Evolutionary conservation across 2,888 invertebrate genomes (phyloP).

Genomic region (Diabrotica balteata): DNA sequence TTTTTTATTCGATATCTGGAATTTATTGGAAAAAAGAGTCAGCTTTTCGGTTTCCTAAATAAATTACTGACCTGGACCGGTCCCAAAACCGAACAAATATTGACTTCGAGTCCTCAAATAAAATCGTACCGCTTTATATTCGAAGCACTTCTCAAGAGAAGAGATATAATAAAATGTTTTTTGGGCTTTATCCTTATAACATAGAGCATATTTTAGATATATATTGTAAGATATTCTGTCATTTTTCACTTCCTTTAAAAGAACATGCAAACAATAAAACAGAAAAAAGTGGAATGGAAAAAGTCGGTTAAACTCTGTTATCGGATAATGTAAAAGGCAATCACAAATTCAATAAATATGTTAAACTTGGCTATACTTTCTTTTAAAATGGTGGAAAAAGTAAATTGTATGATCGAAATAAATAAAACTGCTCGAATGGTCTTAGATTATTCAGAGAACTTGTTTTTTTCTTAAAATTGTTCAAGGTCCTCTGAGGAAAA

Average conservation of each 20-base stretch:
- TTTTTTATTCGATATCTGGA: constrained; percentile 10
- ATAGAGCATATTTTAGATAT: constrained; percentile 15
- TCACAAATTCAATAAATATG: too few relatives aligned
- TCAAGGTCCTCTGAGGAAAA: too few relatives aligned
- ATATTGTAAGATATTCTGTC: constrained; percentile 13
- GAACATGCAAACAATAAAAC: constrained; percentile 2
- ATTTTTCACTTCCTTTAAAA: constrained; percentile 9
- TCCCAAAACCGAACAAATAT: constrained; percentile 14
- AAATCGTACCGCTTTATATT: constrained; percentile 21
- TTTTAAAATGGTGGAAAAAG: too few relatives aligned
- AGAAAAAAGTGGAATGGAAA: constrained; percentile 1
- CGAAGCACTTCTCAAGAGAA: constrained; percentile 10
- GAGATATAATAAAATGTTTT: constrained; percentile 18
- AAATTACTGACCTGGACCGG: constrained; percentile 16
- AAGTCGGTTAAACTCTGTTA: background rate
- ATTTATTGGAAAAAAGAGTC: constrained; percentile 15
- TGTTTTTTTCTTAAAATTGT: too few relatives aligned
- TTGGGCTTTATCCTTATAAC: constrained; percentile 13
- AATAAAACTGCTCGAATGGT: too few relatives aligned
- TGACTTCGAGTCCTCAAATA: constrained; percentile 16
- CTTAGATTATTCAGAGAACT: too few relatives aligned
- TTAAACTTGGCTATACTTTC: too few relatives aligned
- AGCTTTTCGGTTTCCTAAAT: constrained; percentile 17
- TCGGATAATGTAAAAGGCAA: too few relatives aligned
- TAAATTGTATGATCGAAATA: too few relatives aligned